Percentiles rank a stretch among this genome's conserved stretches.
These are phyloP conservation scores for Neodiprion virginianus DNA, from an alignment of 1,140 invertebrate species.

Conservation along the genomic window DNA sequence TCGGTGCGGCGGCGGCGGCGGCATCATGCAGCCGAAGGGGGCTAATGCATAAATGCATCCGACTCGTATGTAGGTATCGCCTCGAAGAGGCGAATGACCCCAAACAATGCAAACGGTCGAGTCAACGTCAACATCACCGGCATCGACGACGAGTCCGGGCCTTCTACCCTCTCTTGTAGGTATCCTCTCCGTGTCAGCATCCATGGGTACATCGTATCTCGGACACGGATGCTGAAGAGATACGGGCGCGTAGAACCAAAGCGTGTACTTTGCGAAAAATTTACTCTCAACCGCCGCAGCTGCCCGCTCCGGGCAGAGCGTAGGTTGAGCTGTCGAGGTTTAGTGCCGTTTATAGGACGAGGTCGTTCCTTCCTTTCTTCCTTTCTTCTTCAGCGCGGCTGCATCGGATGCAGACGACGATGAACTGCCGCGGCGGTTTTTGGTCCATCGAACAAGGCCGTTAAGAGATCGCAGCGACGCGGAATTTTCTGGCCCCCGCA, in stretches of 20 bases:
- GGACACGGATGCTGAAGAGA: neutral
- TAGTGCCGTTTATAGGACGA: conserved; percentile 38
- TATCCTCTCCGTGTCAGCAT: too few species aligned
- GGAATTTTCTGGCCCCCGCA: too few species aligned
- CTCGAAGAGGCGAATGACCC: neutral
- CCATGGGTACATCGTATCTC: too few species aligned
- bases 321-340: neutral
- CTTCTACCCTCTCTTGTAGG: too few species aligned
- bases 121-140: neutral
- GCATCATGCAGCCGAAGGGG: neutral
- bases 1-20: neutral
- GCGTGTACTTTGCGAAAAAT: neutral
- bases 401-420: too few species aligned
- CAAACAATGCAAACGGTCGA: neutral
- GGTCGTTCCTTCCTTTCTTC: conserved; percentile 33
- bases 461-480: too few species aligned
- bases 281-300: too few species aligned
- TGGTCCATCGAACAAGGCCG: too few species aligned
- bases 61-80: neutral
- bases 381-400: neutral
- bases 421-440: too few species aligned
- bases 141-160: too few species aligned
- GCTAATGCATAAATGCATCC: conserved; percentile 2
- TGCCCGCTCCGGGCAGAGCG: neutral
- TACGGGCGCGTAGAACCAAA: neutral